A percentile compares a stretch with the other conserved stretches of the same genome.
phyloP scores from a whole-genome alignment of 2,113 vertebrate species.

The Zootoca vivipara region DNA sequence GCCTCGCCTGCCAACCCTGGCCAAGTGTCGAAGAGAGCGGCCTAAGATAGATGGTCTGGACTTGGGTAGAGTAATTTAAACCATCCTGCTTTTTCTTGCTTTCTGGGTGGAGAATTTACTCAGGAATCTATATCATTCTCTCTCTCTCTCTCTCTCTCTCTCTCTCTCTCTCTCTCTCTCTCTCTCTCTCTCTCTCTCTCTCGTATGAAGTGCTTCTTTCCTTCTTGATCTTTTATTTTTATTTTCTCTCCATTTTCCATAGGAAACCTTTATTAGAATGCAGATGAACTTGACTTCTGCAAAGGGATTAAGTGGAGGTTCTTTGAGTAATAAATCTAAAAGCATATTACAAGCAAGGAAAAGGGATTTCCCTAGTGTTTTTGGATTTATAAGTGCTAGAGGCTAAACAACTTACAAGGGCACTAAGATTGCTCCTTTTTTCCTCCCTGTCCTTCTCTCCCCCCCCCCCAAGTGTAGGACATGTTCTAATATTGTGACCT shows the following conservation, averaged over 20 bases:
- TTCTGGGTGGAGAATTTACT: conserved; percentile 62
- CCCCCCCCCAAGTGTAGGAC: conserved; percentile 69
- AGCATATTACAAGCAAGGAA: conserved; percentile 82
- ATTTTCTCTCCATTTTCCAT: conserved; percentile 63
- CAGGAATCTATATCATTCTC: conserved; percentile 55
- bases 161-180: neutral
- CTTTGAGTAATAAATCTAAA: conserved; percentile 86
- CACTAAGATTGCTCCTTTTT: conserved; percentile 81
- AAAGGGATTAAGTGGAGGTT: conserved; percentile 82
- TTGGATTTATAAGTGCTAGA: conserved; percentile 83
- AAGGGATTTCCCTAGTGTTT: conserved; percentile 85
- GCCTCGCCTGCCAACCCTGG: conserved; percentile 73
- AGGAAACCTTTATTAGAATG: conserved; percentile 76
- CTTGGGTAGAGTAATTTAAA: conserved; percentile 79
- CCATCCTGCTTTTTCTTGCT: conserved; percentile 54
- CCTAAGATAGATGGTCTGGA: conserved; percentile 77
- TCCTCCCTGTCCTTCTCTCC: neutral
- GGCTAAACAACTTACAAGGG: conserved; percentile 86
- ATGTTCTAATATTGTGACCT: conserved; percentile 82
- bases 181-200: neutral
- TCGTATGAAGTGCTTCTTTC: conserved; percentile 55
- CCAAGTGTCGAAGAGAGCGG: conserved; percentile 75
- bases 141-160: neutral
- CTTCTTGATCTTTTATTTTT: conserved; percentile 62
- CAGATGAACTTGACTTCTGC: conserved; percentile 75